Conservation (phyloP, 2,888 invertebrate genomes). For the Deladenus siricidicola region DNA sequence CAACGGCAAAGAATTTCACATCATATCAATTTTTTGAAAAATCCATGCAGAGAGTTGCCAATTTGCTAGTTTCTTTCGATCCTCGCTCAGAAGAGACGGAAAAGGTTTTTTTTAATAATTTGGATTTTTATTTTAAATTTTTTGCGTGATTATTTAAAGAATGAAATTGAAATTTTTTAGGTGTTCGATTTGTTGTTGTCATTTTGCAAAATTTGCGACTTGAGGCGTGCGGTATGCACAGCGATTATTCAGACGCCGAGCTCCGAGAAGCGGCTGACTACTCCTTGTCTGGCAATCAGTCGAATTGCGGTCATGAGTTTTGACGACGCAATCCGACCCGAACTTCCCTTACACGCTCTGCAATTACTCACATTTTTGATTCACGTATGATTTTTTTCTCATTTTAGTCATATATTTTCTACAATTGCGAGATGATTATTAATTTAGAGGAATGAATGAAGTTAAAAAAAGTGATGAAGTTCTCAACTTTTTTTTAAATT, state of each 20-base stretch:
- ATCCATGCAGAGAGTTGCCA: constrained; percentile 38
- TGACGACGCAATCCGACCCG: constrained; percentile 35
- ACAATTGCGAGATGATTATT: too few relatives aligned
- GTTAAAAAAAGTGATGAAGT: neutral
- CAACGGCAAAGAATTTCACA: constrained; percentile 39
- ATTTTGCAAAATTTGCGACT: constrained; percentile 53
- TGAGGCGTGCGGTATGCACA: constrained; percentile 37
- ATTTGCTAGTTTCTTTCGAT: constrained; percentile 35
- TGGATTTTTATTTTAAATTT: too few relatives aligned
- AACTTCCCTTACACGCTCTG: constrained; percentile 36
- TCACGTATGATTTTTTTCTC: constrained; percentile 17
- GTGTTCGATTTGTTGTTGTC: constrained; percentile 55
- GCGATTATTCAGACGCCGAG: constrained; percentile 27
- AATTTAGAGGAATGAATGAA: neutral
- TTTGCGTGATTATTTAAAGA: neutral
- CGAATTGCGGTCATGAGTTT: constrained; percentile 51
- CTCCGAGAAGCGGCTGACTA: constrained; percentile 27
- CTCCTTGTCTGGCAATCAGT: constrained; percentile 48
- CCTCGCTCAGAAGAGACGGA: constrained; percentile 37
- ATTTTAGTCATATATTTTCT: too few relatives aligned
- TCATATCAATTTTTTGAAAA: constrained; percentile 38
- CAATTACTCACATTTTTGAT: constrained; percentile 32
- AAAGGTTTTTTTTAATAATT: constrained; percentile 26
- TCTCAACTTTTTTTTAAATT: neutral
- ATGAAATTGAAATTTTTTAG: constrained; percentile 34